A percentile compares a stretch with the other conserved stretches of the same genome.
Conservation (phyloP, 1,140 invertebrate species). For the Euwallacea fornicatus region DNA sequence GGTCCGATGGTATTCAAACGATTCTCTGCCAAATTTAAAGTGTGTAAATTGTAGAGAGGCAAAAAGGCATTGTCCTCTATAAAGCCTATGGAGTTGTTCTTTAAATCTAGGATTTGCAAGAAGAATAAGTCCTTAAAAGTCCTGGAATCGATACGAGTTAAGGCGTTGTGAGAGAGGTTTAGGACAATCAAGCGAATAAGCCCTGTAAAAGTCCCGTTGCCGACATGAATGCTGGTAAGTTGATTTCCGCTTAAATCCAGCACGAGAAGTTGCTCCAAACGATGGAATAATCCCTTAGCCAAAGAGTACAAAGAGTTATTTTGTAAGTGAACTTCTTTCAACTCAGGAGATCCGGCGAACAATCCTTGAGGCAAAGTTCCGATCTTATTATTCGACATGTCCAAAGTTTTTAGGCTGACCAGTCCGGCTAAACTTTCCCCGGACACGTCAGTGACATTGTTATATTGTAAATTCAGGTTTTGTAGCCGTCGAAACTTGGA, state of each 20-base stretch:
- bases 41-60: conserved; percentile 83
- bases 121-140: conserved; percentile 87
- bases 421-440: conserved; percentile 76
- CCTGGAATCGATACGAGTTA: conserved; percentile 78
- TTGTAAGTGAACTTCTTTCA: conserved; percentile 81
- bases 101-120: conserved; percentile 82
- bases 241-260: conserved; percentile 87
- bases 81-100: conserved; percentile 84
- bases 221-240: conserved; percentile 78
- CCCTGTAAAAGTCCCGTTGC: conserved; percentile 80
- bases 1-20: conserved; percentile 77
- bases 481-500: conserved; percentile 72
- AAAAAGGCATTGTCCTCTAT: conserved; percentile 86
- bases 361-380: conserved; percentile 74
- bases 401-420: conserved; percentile 73
- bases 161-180: conserved; percentile 80
- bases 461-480: conserved; percentile 77
- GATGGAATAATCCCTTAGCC: conserved; percentile 78
- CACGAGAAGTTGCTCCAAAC: conserved; percentile 78
- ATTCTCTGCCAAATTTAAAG: conserved; percentile 83
- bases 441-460: conserved; percentile 78
- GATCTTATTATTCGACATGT: conserved; percentile 81
- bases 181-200: conserved; percentile 81
- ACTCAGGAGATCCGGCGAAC: conserved; percentile 73
- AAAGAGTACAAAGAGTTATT: conserved; percentile 79